Conservation (phyloP, 2,113 vertebrate species). For the Laterallus jamaicensis region DNA sequence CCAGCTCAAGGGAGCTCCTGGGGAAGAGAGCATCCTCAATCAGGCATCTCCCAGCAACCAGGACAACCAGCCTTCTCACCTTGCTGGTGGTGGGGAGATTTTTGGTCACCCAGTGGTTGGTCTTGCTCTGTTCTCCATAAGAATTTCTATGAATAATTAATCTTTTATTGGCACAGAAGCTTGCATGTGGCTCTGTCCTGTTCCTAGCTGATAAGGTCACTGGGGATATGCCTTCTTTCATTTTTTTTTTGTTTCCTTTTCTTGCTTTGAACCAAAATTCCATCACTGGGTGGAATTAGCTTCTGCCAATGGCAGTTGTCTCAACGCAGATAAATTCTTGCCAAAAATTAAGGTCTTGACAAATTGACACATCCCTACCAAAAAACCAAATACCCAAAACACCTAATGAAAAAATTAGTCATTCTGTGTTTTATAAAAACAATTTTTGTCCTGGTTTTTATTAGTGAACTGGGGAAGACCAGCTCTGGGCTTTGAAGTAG, state of each 20-base stretch:
- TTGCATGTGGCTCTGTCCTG: not conserved
- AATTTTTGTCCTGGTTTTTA: not conserved
- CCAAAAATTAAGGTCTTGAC: not conserved
- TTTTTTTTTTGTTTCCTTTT: not conserved
- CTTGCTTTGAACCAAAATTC: not conserved
- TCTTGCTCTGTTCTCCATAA: not conserved
- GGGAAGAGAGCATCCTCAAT: not conserved
- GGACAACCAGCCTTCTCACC: not conserved
- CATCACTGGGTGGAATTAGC: not conserved
- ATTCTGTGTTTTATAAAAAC: not conserved
- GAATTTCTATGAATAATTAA: slow-evolving; percentile 2
- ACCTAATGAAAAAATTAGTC: not conserved
- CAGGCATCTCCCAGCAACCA: not conserved
- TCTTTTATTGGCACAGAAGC: not conserved
- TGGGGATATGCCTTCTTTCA: not conserved
- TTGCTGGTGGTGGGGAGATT: not conserved
- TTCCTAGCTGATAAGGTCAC: not conserved
- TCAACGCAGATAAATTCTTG: not conserved
- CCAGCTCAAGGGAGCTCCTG: not conserved
- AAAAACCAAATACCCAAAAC: not conserved
- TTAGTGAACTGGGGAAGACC: not conserved
- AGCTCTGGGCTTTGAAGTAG: not conserved
- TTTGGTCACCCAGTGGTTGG: not conserved
- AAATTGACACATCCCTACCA: not conserved
- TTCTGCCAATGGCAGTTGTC: not conserved